A percentile compares a stretch with the other conserved stretches of the same genome.
phyloP scores from a whole-genome alignment of 2,797 vertebrate species.

The Paedocypris micromegethes region DNA sequence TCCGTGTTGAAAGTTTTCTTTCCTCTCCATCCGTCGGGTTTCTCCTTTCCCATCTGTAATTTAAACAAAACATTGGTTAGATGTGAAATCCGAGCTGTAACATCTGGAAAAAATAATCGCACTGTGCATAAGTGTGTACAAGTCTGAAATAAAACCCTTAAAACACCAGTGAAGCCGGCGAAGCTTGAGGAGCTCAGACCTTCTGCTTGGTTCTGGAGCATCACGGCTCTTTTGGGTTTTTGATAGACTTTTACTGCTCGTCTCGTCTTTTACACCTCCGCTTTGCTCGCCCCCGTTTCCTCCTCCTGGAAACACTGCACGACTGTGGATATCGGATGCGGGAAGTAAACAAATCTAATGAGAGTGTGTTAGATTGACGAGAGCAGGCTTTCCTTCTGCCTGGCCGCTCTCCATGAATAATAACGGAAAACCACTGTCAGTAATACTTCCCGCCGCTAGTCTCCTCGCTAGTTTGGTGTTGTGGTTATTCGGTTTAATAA shows the following conservation, averaged over 20 bases:
- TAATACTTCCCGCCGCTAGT: too few relatives aligned
- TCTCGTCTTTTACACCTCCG: neutral
- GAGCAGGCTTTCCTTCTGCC: constrained; percentile 15
- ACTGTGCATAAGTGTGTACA: neutral
- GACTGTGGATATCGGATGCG: constrained; percentile 29
- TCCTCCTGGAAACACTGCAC: constrained; percentile 17
- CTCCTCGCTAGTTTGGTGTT: too few relatives aligned
- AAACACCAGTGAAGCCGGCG: neutral
- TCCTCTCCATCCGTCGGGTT: neutral
- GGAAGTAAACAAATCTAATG: constrained; percentile 39
- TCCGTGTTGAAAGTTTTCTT: constrained; percentile 3
- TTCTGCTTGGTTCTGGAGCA: too few relatives aligned
- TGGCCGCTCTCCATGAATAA: constrained; percentile 20
- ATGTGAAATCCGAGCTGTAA: constrained; percentile 20
- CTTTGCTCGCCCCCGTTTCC: constrained; percentile 2
- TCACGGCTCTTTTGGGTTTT: too few relatives aligned
- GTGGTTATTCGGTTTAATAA: neutral
- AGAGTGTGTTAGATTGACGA: constrained; percentile 26
- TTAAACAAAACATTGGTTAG: neutral
- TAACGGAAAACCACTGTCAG: constrained; percentile 37
- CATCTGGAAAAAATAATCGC: constrained; percentile 36
- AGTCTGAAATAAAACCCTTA: constrained; percentile 9
- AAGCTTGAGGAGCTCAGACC: neutral
- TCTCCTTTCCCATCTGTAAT: constrained; percentile 12
- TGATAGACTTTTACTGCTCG: too few relatives aligned